Evolutionary conservation across 2,888 invertebrate species (phyloP), one percentile per base, ranked within the genome.

Genomic region (Epinotia ramella): DNA sequence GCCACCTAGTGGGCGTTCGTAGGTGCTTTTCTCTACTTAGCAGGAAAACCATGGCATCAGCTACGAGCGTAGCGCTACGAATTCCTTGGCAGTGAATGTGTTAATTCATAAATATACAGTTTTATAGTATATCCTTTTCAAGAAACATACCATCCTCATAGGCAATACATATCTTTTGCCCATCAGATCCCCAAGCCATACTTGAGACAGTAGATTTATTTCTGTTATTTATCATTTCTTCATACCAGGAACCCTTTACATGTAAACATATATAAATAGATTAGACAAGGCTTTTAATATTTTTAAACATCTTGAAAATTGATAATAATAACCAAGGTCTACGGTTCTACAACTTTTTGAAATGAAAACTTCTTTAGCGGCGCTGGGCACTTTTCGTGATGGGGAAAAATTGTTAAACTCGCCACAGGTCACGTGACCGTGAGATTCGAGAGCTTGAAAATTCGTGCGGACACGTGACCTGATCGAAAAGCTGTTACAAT

Each of bases 151-250:
- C 99, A 95, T 99, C 99, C 90, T 99, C 99, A 94, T 99, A 99
- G 2, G 99, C 99, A 84, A 99, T 99, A 87, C 99, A 99, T 80
- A 99, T 99, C 92, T 98, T 99, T 83, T 97, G 96, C 0, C 99
- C 99, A 94, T 99, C 99, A 40, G 97, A 96, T 82, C 98, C 99
- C 99, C 99, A 99, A n/a, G 98, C 96, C 98, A 99, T 99, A 73
- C 98, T 98, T 83, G 97, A 97, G 0, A 99, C 99, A 0, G 98
- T 97, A 0, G 99, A 99, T 87, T 99, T 99, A 86, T 99, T 99
- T 76, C 99, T 96, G 90, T 99, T 99, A 89, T 99, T 99, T 81
- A 99, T 99, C 99, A 99, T 99, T 93, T 99, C 99, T 92, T 99
- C 99, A 92, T 98, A 98, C 99, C 99, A 99, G 0, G 98, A 97